Conservation (phyloP, 2,888 invertebrate genomes). For the Melolontha melolontha region DNA sequence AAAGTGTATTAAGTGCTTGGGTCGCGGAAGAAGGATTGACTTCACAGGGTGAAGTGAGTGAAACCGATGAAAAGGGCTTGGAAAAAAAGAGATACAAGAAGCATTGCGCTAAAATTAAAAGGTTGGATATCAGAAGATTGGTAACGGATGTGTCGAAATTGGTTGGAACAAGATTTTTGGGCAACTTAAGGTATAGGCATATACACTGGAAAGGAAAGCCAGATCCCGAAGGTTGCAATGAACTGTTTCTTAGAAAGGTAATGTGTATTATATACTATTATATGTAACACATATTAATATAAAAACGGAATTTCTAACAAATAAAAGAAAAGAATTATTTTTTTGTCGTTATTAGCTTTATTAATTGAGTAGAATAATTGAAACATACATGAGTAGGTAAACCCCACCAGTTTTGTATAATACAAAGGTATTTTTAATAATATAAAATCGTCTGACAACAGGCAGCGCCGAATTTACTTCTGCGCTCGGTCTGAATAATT, state of each 20-base stretch:
- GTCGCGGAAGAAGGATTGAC: conserved; percentile 79
- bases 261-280: neutral
- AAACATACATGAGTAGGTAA: too few relatives aligned
- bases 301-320: too few relatives aligned
- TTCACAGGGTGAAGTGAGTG: conserved; percentile 80
- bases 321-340: too few relatives aligned
- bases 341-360: too few relatives aligned
- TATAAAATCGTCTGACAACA: too few relatives aligned
- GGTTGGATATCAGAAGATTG: conserved; percentile 76
- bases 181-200: conserved; percentile 80
- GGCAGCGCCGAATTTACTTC: too few relatives aligned
- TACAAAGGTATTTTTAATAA: too few relatives aligned
- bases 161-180: conserved; percentile 75
- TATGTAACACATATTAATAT: too few relatives aligned
- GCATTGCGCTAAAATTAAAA: conserved; percentile 74
- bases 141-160: conserved; percentile 79
- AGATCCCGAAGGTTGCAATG: conserved; percentile 89
- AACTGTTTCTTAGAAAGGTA: conserved; percentile 89
- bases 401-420: too few relatives aligned
- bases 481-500: too few relatives aligned
- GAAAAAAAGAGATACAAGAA: conserved; percentile 71
- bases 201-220: conserved; percentile 88
- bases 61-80: conserved; percentile 77
- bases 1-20: conserved; percentile 83
- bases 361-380: too few relatives aligned